A percentile compares a stretch with the other conserved stretches of the same genome.
These are phyloP conservation scores for Hirudinaria manillensis DNA, from an alignment of 2,888 invertebrate species.

Conservation along the genomic window DNA sequence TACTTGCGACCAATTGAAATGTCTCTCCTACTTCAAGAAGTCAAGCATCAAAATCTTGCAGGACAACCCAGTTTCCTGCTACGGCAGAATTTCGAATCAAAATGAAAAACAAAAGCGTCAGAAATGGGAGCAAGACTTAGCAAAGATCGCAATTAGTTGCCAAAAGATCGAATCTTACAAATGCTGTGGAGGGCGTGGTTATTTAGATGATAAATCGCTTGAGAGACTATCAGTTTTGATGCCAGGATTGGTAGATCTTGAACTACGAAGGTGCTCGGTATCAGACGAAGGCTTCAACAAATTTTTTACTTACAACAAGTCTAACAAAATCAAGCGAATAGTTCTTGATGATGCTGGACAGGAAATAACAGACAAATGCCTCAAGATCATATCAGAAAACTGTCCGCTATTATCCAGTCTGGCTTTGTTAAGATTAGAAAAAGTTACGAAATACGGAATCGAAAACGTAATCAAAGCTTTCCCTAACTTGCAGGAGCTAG, in stretches of 20 bases:
- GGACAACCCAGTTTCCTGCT: constrained; percentile 35
- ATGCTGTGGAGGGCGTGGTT: constrained; percentile 36
- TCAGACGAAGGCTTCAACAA: constrained; percentile 36
- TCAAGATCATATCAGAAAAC: constrained; percentile 36
- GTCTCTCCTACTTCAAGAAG: constrained; percentile 36
- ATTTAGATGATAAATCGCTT: constrained; percentile 37
- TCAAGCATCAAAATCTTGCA: constrained; percentile 34
- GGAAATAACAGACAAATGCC: constrained; percentile 34
- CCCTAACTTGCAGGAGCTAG: constrained; percentile 24
- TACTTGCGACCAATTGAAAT: constrained; percentile 36
- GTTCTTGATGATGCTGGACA: constrained; percentile 36
- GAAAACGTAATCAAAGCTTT: constrained; percentile 31
- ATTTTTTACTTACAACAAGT: constrained; percentile 33
- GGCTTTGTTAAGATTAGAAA: constrained; percentile 31
- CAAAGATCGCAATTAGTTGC: constrained; percentile 34
- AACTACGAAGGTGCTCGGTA: constrained; percentile 36
- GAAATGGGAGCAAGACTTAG: constrained; percentile 36
- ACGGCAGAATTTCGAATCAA: constrained; percentile 34
- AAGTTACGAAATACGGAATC: constrained; percentile 34
- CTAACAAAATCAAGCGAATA: constrained; percentile 27
- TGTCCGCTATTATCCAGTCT: constrained; percentile 36
- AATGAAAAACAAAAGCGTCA: constrained; percentile 30
- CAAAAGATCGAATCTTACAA: constrained; percentile 36
- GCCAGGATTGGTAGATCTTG: constrained; percentile 34
- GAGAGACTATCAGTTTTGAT: constrained; percentile 34